Percentiles rank a stretch among this genome's conserved stretches.
Conservation (phyloP, 2,888 invertebrate genomes). For the Eupithecia subfuscata region DNA sequence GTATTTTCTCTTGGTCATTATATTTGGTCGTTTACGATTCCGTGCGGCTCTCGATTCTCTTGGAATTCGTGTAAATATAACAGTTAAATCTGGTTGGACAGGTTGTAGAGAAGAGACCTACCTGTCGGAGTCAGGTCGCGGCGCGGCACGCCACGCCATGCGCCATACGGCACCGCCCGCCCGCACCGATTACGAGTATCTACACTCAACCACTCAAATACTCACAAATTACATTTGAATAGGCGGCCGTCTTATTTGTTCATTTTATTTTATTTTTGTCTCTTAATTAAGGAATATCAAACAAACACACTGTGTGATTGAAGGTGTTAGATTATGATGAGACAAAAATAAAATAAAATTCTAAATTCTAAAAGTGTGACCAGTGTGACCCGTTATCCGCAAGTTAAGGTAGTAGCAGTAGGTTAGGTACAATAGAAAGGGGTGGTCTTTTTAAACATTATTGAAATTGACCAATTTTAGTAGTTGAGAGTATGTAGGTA, state of each 20-base stretch:
- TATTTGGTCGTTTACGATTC: background rate
- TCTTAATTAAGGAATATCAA: too few relatives aligned
- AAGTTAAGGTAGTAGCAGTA: too few relatives aligned
- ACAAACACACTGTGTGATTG: too few relatives aligned
- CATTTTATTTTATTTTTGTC: too few relatives aligned
- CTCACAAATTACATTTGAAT: background rate
- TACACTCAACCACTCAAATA: background rate
- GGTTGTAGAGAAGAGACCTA: background rate
- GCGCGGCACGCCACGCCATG: background rate
- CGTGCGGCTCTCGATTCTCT: background rate
- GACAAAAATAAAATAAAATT: too few relatives aligned
- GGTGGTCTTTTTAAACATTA: too few relatives aligned
- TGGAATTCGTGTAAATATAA: conserved; percentile 4
- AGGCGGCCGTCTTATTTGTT: background rate
- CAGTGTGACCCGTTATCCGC: too few relatives aligned
- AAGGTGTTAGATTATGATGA: too few relatives aligned
- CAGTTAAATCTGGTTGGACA: background rate
- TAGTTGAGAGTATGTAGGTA: background rate
- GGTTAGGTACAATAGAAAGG: too few relatives aligned
- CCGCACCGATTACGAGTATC: background rate
- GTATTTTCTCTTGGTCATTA: too few relatives aligned
- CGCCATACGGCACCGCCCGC: background rate
- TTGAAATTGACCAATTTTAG: background rate
- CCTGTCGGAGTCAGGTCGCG: background rate
- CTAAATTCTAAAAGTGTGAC: too few relatives aligned